These are phyloP conservation scores for Tragelaphus oryx DNA, from an alignment of 2,797 vertebrate genomes.

Conservation along the genomic window DNA sequence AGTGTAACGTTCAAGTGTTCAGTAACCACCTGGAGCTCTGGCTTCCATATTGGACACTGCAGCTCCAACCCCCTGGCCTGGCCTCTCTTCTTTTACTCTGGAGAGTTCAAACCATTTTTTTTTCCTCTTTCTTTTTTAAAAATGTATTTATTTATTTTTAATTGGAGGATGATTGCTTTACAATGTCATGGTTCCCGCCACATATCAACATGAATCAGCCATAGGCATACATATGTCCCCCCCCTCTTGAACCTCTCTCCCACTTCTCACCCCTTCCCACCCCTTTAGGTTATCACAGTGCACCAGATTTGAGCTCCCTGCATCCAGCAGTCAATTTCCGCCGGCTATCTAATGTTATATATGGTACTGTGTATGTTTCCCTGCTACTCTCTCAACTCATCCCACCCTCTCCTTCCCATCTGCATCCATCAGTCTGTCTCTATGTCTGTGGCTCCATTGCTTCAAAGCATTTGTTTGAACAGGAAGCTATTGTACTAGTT, in stretches of 20 bases:
- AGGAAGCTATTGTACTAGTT: not conserved
- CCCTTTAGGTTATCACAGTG: not conserved
- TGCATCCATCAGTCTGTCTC: not conserved
- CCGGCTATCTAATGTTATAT: accelerated
- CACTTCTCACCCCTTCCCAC: not conserved
- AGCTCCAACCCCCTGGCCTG: not conserved
- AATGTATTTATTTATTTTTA: not conserved
- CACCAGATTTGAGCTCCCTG: not conserved
- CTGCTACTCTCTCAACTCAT: not conserved
- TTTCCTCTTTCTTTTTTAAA: not conserved
- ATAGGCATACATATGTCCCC: not conserved
- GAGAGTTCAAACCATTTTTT: not conserved
- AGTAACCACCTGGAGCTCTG: not conserved
- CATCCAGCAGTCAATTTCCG: not conserved
- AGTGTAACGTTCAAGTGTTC: not conserved
- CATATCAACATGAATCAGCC: not conserved
- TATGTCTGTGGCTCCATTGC: not conserved
- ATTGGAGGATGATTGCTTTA: not conserved
- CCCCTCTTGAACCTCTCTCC: not conserved
- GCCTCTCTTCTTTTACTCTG: not conserved
- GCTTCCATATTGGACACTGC: not conserved
- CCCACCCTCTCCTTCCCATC: not conserved
- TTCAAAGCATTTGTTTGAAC: not conserved
- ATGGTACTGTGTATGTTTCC: not conserved
- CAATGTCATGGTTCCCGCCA: not conserved